Conservation (phyloP, 2,797 vertebrate genomes). For the Iguana delicatissima region DNA sequence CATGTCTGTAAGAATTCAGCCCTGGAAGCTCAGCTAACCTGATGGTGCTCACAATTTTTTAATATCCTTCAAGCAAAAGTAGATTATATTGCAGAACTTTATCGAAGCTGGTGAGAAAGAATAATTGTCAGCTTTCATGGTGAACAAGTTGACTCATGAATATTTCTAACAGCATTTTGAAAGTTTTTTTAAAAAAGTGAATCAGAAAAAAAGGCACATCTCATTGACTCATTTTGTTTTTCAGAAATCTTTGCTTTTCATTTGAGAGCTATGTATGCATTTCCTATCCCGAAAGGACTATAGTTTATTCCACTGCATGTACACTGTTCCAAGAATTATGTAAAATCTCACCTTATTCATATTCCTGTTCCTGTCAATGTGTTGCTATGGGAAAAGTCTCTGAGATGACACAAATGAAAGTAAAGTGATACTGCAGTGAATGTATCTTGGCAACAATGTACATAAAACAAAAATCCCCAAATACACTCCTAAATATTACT, state of each 20-base stretch:
- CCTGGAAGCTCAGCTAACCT: neutral
- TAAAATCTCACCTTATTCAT: fast-evolving
- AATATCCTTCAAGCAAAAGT: neutral
- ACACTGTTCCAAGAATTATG: neutral
- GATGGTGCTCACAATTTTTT: neutral
- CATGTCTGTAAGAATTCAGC: too few relatives aligned
- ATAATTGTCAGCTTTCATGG: slow-evolving; percentile 27
- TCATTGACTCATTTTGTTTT: neutral
- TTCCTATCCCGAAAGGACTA: neutral
- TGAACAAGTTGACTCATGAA: neutral
- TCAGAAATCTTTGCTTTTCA: neutral
- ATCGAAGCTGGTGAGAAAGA: neutral
- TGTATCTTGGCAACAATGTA: slow-evolving; percentile 14
- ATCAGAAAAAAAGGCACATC: slow-evolving; percentile 3
- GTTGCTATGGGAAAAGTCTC: slow-evolving; percentile 16
- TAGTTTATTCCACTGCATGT: neutral
- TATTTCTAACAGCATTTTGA: fast-evolving
- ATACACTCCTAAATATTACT: slow-evolving; percentile 34
- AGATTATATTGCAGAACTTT: neutral
- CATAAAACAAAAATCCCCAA: neutral
- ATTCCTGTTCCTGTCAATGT: neutral
- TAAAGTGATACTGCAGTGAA: neutral
- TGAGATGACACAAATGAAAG: neutral
- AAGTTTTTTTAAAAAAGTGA: neutral
- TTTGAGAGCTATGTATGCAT: neutral